Percentiles rank a stretch among this genome's conserved stretches.
phyloP scores from a whole-genome alignment of 92 coral and sea anemone genomes.

The Actinostola sp. region DNA sequence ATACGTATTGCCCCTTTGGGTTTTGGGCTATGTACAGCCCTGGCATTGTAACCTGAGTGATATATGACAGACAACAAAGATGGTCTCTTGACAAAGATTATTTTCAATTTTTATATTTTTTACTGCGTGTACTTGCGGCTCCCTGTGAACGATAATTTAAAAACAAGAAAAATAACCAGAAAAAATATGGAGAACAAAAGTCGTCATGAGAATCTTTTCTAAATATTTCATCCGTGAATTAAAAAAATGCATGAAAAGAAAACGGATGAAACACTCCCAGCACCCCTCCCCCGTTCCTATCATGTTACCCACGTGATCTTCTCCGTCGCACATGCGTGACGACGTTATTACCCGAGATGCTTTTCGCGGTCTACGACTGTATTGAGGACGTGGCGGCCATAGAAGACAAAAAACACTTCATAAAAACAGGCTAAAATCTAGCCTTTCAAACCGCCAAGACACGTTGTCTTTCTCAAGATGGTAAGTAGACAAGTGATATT shows the following conservation, averaged over 20 bases:
- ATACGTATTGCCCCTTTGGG: too few relatives aligned
- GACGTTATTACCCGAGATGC: conserved; percentile 68
- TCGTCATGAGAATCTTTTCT: too few relatives aligned
- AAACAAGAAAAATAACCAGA: too few relatives aligned
- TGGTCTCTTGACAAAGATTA: too few relatives aligned
- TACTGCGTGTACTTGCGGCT: too few relatives aligned
- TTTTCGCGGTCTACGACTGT: conserved; percentile 70
- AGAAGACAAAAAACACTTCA: conserved; percentile 54
- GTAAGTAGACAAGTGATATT: conserved; percentile 50
- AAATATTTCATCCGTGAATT: too few relatives aligned
- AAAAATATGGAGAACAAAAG: too few relatives aligned
- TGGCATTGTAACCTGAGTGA: too few relatives aligned
- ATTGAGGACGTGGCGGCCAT: conserved; percentile 95
- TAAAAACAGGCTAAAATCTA: conserved; percentile 77
- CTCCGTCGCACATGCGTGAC: conserved; percentile 63
- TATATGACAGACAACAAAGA: too few relatives aligned
- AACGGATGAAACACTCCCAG: background rate
- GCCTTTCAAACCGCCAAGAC: conserved; percentile 53
- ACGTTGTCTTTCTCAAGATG: conserved; percentile 68
- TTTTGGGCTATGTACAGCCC: too few relatives aligned
- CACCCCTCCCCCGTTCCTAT: conserved; percentile 17
- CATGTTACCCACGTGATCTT: conserved; percentile 12
- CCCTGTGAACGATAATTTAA: too few relatives aligned
- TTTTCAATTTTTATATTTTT: too few relatives aligned
- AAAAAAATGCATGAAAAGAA: background rate